Evolutionary conservation across 2,797 vertebrate species (phyloP).

Genomic region (Trichosurus vulpecula): DNA sequence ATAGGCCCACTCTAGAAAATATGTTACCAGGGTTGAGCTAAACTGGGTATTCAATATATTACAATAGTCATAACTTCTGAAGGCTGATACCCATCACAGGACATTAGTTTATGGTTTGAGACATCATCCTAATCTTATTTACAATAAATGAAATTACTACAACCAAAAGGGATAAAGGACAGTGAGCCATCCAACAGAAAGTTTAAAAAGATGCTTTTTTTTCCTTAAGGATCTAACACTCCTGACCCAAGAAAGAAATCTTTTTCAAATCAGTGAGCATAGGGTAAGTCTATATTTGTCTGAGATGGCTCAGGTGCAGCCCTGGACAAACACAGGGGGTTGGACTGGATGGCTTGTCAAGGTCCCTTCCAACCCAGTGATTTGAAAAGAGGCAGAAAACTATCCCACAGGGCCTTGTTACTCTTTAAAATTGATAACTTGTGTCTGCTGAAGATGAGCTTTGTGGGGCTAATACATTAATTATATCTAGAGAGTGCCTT

Average conservation of each 20-base stretch:
- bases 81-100: constrained; percentile 2
- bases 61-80: neutral
- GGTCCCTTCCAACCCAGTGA: constrained; percentile 46
- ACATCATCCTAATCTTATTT: neutral
- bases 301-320: neutral
- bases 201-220: neutral
- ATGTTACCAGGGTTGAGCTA: neutral
- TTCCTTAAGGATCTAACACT: constrained; percentile 9
- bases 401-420: constrained; percentile 59
- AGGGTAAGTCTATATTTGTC: neutral
- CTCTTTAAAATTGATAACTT: constrained; percentile 70
- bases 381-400: constrained; percentile 63
- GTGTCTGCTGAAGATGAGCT: constrained; percentile 63
- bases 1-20: neutral
- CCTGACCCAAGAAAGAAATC: neutral
- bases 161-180: neutral
- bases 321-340: constrained; percentile 6
- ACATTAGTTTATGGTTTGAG: neutral
- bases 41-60: neutral
- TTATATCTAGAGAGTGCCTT: constrained; percentile 44
- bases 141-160: constrained; percentile 30
- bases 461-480: constrained; percentile 56
- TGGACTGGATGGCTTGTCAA: constrained; percentile 37
- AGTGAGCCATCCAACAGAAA: constrained; percentile 11
- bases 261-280: neutral